A percentile compares a stretch with the other conserved stretches of the same genome.
Conservation (phyloP, 64 coral and sea anemone genomes). For the Porites lutea region DNA sequence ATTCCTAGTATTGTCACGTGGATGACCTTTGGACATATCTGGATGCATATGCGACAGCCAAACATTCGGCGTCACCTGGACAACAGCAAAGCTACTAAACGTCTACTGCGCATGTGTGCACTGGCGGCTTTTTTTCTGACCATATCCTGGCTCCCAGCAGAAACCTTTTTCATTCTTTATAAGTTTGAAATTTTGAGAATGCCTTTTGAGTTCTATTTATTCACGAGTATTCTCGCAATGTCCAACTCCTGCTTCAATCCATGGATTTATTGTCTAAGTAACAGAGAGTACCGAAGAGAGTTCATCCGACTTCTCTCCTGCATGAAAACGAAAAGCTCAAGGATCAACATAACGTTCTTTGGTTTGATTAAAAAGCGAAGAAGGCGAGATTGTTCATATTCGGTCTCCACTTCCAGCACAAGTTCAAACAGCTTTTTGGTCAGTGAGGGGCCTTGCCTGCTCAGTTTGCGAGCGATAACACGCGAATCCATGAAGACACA, state of each 20-base stretch:
- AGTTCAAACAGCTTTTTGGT: too few relatives aligned
- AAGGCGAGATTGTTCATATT: background rate
- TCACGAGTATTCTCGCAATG: slow-evolving; percentile 35
- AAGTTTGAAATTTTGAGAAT: slow-evolving; percentile 43
- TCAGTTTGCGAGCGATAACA: too few relatives aligned
- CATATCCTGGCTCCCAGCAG: slow-evolving; percentile 56
- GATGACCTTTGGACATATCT: slow-evolving; percentile 53
- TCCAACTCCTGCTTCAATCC: slow-evolving; percentile 57
- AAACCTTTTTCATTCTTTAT: slow-evolving; percentile 50
- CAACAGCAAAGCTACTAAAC: slow-evolving; percentile 40
- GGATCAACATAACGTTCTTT: too few relatives aligned
- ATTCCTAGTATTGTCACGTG: slow-evolving; percentile 72
- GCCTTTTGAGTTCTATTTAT: slow-evolving; percentile 19
- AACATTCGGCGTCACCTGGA: slow-evolving; percentile 26
- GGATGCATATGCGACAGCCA: slow-evolving; percentile 26
- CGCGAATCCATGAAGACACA: too few relatives aligned
- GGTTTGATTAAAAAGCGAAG: too few relatives aligned
- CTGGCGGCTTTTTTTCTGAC: slow-evolving; percentile 54
- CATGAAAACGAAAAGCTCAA: background rate
- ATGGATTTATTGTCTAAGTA: slow-evolving; percentile 57
- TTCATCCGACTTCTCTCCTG: slow-evolving; percentile 45
- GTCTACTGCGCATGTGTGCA: slow-evolving; percentile 66
- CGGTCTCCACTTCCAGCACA: background rate
- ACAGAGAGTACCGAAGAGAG: slow-evolving; percentile 35
- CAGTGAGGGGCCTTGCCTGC: too few relatives aligned